Conservation (phyloP, 2,888 invertebrate species). For the Noctua janthe region DNA sequence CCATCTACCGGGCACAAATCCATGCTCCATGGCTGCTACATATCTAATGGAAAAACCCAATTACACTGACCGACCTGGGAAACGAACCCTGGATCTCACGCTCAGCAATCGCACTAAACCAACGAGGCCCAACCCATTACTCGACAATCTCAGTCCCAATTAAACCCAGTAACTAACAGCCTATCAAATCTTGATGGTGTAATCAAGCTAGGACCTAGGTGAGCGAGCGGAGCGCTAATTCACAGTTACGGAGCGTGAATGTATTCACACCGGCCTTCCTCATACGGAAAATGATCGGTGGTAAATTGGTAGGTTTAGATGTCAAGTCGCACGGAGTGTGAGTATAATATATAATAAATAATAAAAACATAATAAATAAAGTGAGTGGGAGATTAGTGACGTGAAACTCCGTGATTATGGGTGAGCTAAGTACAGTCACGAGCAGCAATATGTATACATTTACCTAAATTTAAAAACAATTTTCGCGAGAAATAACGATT, state of each 20-base stretch:
- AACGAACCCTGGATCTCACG: neutral
- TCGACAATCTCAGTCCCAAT: neutral
- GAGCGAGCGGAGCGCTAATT: constrained; percentile 24
- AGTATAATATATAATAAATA: too few relatives aligned
- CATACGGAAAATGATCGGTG: neutral
- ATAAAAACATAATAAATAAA: too few relatives aligned
- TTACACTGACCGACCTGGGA: neutral
- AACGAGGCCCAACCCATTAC: neutral
- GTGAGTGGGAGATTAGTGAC: neutral
- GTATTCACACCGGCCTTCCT: constrained; percentile 6
- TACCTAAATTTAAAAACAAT: too few relatives aligned
- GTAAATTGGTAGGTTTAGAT: constrained; percentile 9
- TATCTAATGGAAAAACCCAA: neutral
- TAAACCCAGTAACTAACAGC: constrained; percentile 13
- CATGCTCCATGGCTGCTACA: too few relatives aligned
- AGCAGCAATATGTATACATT: too few relatives aligned
- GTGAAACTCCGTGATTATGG: too few relatives aligned
- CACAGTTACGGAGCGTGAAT: constrained; percentile 6
- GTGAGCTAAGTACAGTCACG: neutral
- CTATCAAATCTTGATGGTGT: constrained; percentile 38
- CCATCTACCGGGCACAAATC: too few relatives aligned
- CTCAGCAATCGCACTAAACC: neutral
- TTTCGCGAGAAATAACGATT: too few relatives aligned
- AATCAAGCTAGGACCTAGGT: constrained; percentile 22
- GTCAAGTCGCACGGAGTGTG: neutral